These are phyloP conservation scores for Nematopogon swammerdamellus DNA, from an alignment of 2,888 invertebrate species.

Conservation along the genomic window DNA sequence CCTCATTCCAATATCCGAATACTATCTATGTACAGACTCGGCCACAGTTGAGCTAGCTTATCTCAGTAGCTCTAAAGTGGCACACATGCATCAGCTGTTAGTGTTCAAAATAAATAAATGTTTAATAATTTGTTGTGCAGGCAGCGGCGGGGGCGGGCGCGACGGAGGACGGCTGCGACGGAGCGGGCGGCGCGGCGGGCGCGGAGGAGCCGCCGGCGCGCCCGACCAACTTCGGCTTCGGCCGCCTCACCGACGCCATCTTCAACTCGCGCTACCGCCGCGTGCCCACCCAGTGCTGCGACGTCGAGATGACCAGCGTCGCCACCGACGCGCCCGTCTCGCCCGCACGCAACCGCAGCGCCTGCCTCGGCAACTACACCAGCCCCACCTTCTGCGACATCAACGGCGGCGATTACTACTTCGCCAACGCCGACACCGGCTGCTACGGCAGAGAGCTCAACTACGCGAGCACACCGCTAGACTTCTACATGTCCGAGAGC, in stretches of 20 bases:
- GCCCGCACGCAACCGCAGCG: conserved; percentile 18
- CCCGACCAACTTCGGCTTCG: conserved; percentile 21
- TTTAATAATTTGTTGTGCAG: too few species aligned
- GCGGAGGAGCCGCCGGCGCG: not conserved
- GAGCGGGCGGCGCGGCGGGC: too few species aligned
- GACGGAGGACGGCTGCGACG: too few species aligned
- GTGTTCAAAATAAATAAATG: too few species aligned
- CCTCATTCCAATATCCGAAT: too few species aligned
- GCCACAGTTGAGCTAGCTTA: too few species aligned
- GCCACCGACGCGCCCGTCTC: conserved; percentile 21
- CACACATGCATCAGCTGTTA: too few species aligned
- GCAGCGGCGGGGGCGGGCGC: conserved; percentile 1
- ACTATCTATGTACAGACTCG: too few species aligned
- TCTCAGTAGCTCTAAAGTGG: too few species aligned
- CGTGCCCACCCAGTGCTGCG: conserved; percentile 32
- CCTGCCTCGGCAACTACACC: conserved; percentile 20
- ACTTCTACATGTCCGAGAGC: conserved; percentile 16
- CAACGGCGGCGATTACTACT: conserved; percentile 20
- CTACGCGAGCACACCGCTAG: conserved; percentile 26
- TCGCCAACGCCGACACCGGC: conserved; percentile 22
- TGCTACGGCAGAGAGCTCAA: conserved; percentile 25
- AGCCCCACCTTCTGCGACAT: conserved; percentile 28
- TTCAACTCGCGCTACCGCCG: conserved; percentile 39
- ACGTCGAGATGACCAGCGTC: conserved; percentile 35
- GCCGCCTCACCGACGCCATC: conserved; percentile 31